Percentiles rank a stretch among this genome's conserved stretches.
Conservation (phyloP, 1,140 invertebrate species). For the Littorina saxatilis region DNA sequence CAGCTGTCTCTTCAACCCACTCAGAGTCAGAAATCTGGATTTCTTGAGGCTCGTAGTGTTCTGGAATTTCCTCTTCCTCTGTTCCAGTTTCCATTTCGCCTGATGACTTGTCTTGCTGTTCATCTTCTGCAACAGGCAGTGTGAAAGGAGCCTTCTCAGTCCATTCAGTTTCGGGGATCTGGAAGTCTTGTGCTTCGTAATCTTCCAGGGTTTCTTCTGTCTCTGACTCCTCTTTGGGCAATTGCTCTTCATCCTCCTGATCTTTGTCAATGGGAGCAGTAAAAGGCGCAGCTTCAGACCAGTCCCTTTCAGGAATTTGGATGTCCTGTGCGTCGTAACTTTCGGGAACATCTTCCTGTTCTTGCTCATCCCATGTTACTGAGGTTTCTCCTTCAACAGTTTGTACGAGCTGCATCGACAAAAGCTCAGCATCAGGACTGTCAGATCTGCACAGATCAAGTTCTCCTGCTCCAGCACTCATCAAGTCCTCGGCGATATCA, state of each 20-base stretch:
- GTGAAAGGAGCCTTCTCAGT: neutral
- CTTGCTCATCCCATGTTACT: neutral
- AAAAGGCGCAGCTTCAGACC: neutral
- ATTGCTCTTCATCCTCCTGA: neutral
- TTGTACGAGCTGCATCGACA: neutral
- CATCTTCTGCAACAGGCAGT: neutral
- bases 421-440: neutral
- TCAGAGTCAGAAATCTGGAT: slow-evolving; percentile 7
- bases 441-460: neutral
- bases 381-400: neutral
- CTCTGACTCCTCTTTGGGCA: neutral
- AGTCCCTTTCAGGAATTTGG: neutral
- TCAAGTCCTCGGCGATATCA: neutral
- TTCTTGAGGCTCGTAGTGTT: neutral
- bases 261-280: neutral
- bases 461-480: neutral
- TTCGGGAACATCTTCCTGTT: neutral
- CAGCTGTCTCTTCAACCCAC: neutral
- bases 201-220: neutral
- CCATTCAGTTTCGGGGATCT: neutral
- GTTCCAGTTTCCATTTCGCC: neutral
- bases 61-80: neutral
- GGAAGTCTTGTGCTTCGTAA: neutral
- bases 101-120: neutral
- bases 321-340: neutral